These are phyloP conservation scores for Coregonus suidteri DNA, from an alignment of 2,797 vertebrate species.

Conservation along the genomic window DNA sequence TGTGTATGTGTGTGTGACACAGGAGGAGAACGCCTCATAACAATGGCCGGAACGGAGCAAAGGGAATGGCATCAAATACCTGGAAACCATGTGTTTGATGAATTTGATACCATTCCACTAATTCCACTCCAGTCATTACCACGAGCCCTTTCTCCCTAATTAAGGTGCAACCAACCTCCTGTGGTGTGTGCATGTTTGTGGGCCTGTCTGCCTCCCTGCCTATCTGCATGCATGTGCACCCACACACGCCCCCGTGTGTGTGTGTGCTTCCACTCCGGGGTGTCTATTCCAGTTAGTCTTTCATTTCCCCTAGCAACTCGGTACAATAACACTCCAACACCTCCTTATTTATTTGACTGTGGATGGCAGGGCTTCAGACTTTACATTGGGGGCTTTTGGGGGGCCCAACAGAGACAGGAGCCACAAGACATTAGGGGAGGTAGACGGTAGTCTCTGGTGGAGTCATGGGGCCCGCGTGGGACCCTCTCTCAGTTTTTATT, in stretches of 20 bases:
- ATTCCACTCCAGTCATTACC: too few relatives aligned
- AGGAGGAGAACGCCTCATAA: too few relatives aligned
- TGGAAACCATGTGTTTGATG: too few relatives aligned
- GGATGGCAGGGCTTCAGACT: neutral
- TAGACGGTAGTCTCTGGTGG: neutral
- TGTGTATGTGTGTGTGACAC: neutral
- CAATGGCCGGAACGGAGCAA: too few relatives aligned
- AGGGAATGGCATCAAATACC: too few relatives aligned
- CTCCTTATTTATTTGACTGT: constrained; percentile 1
- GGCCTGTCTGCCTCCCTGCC: too few relatives aligned
- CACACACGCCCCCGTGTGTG: neutral
- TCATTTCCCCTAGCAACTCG: neutral
- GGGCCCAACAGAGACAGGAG: neutral
- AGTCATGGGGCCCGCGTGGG: neutral
- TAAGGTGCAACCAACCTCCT: too few relatives aligned
- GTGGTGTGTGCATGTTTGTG: too few relatives aligned
- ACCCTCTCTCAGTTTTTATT: constrained; percentile 8
- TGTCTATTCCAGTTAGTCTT: neutral
- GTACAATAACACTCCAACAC: constrained; percentile 3
- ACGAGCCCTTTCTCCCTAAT: too few relatives aligned
- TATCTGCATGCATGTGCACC: too few relatives aligned
- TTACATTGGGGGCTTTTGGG: neutral
- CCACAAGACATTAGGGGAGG: neutral
- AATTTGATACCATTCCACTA: too few relatives aligned
- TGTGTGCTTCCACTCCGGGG: constrained; percentile 21